Evolutionary conservation across 2,113 vertebrate genomes (phyloP), one percentile per base, ranked within the genome.

Genomic region (Pseudois nayaur): DNA sequence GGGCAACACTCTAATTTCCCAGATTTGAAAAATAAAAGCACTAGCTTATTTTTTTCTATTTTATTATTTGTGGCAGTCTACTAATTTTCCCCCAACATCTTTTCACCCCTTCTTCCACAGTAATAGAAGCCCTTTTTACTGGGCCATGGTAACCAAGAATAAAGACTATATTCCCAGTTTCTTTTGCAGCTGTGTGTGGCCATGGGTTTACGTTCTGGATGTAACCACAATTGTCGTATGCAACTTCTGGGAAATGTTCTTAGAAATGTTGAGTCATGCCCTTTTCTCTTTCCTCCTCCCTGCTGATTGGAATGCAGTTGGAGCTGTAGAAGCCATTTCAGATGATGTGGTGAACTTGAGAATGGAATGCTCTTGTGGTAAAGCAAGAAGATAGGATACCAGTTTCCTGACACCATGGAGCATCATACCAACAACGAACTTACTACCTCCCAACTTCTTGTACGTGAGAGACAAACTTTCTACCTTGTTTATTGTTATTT

Each of bases 401-500:
- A 50, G 36, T 74, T 89, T 48, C 29, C 15, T 94, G 55, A 87
- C 25, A 88, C 15, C 74, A 15, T 25, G 45, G 33, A 83, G 21
- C 23, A 21, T 17, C 13, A 40, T 76, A 8, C 5, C 82, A 54
- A 64, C 36, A 8, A 3, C 16, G 14, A 40, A 64, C 29, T 91
- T 74, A n/a, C 5, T 71, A 71, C 60, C 16, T 54, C 78, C 4
- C n/a, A 43, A 76, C 43, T 96, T 91, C 87, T 54, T 91, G 83
- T 52, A 89, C 0, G 6, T 14, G 31, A 85, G 57, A 93, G 59
- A 71, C 19, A 78, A 93, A 57, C 3, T 89, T 89, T 82, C 31
- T 55, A 83, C 59, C 62, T 91, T 93, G 29, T 54, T 55, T 81
- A 67, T 82, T 54, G n/a, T 64, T 97, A 64, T 94, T 97, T 95